Base-by-base conservation (phyloP, 2,888 invertebrate species). In the Parnassius mnemosyne region DNA sequence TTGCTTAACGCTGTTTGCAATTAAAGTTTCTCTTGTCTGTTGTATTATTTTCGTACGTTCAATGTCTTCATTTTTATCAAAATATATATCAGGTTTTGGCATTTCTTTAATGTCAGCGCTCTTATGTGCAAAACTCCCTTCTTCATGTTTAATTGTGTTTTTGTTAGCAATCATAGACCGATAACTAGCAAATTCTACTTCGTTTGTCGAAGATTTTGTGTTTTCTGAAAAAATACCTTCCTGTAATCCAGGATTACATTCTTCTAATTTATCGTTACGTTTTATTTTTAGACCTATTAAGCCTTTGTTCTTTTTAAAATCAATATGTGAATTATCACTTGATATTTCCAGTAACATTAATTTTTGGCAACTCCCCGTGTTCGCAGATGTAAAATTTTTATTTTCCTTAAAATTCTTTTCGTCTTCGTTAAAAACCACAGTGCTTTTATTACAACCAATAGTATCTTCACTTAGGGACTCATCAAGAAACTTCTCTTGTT, bases 231-330 rank as follows among this genome's bases (percentile, higher is more conserved):
- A 20, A 20, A 20, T 20, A 2, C 34, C 1, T 7, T 46, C n/a
- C n/a, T 46, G n/a, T 46, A n/a, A 11, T 46, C 3, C n/a, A n/a
- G 12, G 11, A 46, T 46, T 11, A 3, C 11, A 11, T 11, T 2
- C 11, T 46, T 7, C n/a, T 11, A 46, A 46, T n/a, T 5, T n/a
- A 7, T 12, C n/a, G 11, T 46, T 12, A 47, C 42, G 69, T 53
- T 60, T 70, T 56, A 81, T 69, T 70, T 71, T 81, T 64, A 83
- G 67, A 10, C 83, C 83, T 25, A 83, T 60, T 41, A 81, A 70
- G 16, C 83, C 83, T 66, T 43, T 68, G 63, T 83, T 83, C 61
- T 70, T 77, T 66, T 78, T 80, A 12, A 77, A 72, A 68, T 83
- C 74, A 11, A 83, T 51, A 61, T 68, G 58, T n/a, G 47, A 34